Conservation (phyloP, 2,888 invertebrate species). For the Brachylomia viminalis region DNA sequence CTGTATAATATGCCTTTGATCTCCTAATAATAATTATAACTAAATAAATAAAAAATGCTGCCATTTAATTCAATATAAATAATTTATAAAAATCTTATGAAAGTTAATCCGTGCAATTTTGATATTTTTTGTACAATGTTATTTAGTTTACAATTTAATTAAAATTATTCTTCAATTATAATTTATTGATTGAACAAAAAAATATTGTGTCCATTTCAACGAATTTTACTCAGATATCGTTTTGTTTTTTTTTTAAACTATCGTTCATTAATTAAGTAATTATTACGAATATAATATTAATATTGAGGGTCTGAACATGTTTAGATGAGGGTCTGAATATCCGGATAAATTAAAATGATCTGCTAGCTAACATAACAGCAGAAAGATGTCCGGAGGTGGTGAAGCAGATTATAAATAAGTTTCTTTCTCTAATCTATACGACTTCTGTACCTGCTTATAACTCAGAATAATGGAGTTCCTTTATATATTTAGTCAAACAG, state of each 20-base stretch:
- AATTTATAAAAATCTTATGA: slow-evolving; percentile 36
- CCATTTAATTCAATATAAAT: slow-evolving; percentile 18
- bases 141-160: slow-evolving; percentile 11
- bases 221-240: slow-evolving; percentile 4
- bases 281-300: not conserved
- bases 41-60: slow-evolving; percentile 13
- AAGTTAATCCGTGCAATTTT: slow-evolving; percentile 38
- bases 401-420: not conserved
- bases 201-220: slow-evolving; percentile 25
- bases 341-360: not conserved
- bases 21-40: not conserved
- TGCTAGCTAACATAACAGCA: not conserved
- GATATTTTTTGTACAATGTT: slow-evolving; percentile 22
- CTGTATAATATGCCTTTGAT: not conserved
- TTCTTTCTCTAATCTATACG: not conserved
- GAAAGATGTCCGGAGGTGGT: not conserved
- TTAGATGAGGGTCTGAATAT: too few species aligned
- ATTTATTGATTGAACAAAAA: not conserved
- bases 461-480: slow-evolving; percentile 26
- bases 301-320: not conserved
- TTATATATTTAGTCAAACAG: slow-evolving; percentile 35
- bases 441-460: slow-evolving; percentile 29
- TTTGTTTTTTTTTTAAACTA: not conserved
- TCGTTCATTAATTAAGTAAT: not conserved
- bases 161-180: not conserved